A percentile compares a stretch with the other conserved stretches of the same genome.
phyloP scores from a whole-genome alignment of 2,888 invertebrate species.

The Polyploca ridens region DNA sequence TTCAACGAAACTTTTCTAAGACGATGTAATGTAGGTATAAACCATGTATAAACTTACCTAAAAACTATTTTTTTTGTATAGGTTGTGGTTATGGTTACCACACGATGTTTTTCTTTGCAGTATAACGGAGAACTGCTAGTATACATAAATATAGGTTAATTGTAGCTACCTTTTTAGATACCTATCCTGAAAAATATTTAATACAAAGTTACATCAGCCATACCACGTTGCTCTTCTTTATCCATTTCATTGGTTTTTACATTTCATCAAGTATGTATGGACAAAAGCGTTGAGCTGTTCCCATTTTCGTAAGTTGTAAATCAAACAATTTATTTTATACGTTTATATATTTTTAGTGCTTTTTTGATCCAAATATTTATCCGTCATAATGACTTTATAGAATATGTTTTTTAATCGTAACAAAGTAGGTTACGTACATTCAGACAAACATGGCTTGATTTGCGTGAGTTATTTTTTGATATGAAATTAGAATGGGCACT shows the following conservation, averaged over 20 bases:
- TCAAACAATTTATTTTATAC: background rate
- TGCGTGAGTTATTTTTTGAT: no score
- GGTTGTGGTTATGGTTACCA: no score
- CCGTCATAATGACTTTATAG: background rate
- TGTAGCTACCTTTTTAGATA: background rate
- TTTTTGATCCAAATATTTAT: background rate
- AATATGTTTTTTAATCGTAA: background rate
- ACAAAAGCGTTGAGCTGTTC: background rate
- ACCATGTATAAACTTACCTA: no score
- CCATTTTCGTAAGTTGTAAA: background rate
- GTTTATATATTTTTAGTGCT: background rate
- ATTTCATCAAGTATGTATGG: background rate
- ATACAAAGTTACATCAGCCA: background rate
- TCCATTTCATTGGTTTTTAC: background rate
- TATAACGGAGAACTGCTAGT: no score
- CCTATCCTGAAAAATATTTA: no score
- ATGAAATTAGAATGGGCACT: no score
- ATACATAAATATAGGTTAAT: background rate
- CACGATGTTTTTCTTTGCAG: no score
- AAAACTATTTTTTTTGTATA: no score
- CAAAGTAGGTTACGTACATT: background rate
- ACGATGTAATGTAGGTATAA: no score
- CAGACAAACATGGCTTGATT: no score
- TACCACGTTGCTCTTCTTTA: slow-evolving; percentile 4
- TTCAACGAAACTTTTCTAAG: no score